Percentiles rank a stretch among this genome's conserved stretches.
Evolutionary conservation across 2,888 invertebrate species (phyloP).

Genomic region (Hypena proboscidalis): DNA sequence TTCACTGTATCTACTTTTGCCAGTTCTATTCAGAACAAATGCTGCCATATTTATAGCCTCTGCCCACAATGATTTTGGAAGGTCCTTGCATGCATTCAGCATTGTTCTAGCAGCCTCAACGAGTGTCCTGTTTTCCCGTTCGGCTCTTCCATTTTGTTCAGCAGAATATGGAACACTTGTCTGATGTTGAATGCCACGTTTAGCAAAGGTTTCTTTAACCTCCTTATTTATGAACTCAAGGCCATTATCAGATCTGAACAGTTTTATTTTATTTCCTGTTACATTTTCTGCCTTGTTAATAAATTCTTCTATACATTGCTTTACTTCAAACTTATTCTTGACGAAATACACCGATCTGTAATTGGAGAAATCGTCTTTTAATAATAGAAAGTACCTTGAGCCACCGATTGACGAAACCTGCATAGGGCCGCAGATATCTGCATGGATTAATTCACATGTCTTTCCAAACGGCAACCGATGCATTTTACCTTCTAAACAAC

Average conservation of each 20-base stretch:
- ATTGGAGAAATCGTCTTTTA: slow-evolving; percentile 42
- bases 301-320: no score
- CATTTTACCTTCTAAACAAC: slow-evolving; percentile 35
- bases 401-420: slow-evolving; percentile 35
- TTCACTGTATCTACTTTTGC: not conserved
- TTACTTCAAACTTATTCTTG: slow-evolving; percentile 7
- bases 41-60: slow-evolving; percentile 22
- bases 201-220: slow-evolving; percentile 17
- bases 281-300: no score
- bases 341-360: slow-evolving; percentile 17
- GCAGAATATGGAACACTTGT: slow-evolving; percentile 40
- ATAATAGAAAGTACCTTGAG: slow-evolving; percentile 33
- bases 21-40: not conserved
- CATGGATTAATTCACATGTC: slow-evolving; percentile 36
- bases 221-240: slow-evolving; percentile 12
- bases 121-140: slow-evolving; percentile 29
- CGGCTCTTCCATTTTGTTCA: slow-evolving; percentile 51
- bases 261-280: no score
- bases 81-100: slow-evolving; percentile 3
- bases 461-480: slow-evolving; percentile 27
- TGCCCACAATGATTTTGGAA: slow-evolving; percentile 21
- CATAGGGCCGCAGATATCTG: slow-evolving; percentile 39
- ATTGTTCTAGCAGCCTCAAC: slow-evolving; percentile 44
- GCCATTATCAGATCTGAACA: no score
- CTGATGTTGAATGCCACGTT: slow-evolving; percentile 39